These are phyloP conservation scores for Sinocyclocheilus anshuiensis DNA, from an alignment of 2,113 vertebrate species.

Conservation along the genomic window DNA sequence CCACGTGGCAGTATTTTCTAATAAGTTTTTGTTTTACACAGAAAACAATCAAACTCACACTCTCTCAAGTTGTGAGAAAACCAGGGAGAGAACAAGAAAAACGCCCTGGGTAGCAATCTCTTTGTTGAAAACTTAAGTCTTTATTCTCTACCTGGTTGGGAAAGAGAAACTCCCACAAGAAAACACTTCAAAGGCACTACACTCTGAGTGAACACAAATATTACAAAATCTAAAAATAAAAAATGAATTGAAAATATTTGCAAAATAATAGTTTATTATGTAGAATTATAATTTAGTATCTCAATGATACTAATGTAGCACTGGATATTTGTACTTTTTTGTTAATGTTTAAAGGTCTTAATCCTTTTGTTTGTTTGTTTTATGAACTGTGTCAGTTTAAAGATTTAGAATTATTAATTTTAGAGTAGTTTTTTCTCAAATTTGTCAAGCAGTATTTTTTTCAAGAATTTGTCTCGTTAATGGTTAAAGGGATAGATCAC, in stretches of 20 bases:
- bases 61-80: constrained; percentile 28
- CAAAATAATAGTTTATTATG: too few relatives aligned
- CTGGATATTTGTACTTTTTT: too few relatives aligned
- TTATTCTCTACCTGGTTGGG: constrained; percentile 60
- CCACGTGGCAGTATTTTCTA: constrained; percentile 24
- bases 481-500: not conserved
- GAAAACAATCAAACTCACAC: constrained; percentile 35
- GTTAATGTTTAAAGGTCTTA: not conserved
- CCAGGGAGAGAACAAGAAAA: constrained; percentile 27
- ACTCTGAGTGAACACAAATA: constrained; percentile 6
- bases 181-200: constrained; percentile 57
- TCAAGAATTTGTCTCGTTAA: not conserved
- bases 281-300: too few relatives aligned
- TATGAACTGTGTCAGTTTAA: not conserved
- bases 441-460: not conserved
- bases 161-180: constrained; percentile 56
- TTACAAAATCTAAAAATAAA: too few relatives aligned
- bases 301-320: too few relatives aligned
- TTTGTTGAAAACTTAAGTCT: constrained; percentile 54
- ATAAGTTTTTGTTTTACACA: constrained; percentile 38
- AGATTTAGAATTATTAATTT: not conserved
- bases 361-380: not conserved
- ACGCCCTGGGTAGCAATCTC: constrained; percentile 47
- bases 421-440: not conserved
- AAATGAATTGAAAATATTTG: too few relatives aligned